These are phyloP conservation scores for Puntigrus tetrazona DNA, from an alignment of 2,113 vertebrate genomes.

Conservation along the genomic window DNA sequence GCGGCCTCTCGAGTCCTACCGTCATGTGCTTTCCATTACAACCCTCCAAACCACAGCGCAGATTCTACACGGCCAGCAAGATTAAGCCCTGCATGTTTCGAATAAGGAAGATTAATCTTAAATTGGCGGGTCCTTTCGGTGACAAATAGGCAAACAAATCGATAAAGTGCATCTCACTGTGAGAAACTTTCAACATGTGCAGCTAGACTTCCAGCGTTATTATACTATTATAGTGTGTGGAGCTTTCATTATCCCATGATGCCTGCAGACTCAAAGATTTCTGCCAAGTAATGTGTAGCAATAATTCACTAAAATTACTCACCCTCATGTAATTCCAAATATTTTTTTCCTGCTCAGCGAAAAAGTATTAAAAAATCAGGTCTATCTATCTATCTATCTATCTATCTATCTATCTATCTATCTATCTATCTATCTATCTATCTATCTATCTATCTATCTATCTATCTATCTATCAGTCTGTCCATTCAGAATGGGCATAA, in stretches of 20 bases:
- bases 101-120: conserved; percentile 56
- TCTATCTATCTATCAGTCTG: not conserved
- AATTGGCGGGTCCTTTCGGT: conserved; percentile 49
- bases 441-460: not conserved
- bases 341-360: not conserved
- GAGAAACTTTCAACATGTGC: conserved; percentile 7
- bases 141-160: conserved; percentile 49
- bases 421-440: not conserved
- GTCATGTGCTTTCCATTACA: conserved; percentile 73
- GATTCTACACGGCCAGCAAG: conserved; percentile 44
- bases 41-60: conserved; percentile 40
- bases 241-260: not conserved
- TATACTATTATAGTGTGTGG: not conserved
- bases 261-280: not conserved
- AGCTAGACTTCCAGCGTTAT: not conserved
- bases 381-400: not conserved
- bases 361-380: not conserved
- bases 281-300: not conserved
- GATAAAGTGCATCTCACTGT: conserved; percentile 31
- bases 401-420: not conserved
- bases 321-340: not conserved
- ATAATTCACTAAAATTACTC: not conserved
- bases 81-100: conserved; percentile 59
- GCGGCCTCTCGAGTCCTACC: conserved; percentile 48
- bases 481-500: not conserved